Percentiles rank a stretch among this genome's conserved stretches.
These are phyloP conservation scores for Malurus splendens DNA, from an alignment of 2,797 vertebrate genomes.

Conservation along the genomic window DNA sequence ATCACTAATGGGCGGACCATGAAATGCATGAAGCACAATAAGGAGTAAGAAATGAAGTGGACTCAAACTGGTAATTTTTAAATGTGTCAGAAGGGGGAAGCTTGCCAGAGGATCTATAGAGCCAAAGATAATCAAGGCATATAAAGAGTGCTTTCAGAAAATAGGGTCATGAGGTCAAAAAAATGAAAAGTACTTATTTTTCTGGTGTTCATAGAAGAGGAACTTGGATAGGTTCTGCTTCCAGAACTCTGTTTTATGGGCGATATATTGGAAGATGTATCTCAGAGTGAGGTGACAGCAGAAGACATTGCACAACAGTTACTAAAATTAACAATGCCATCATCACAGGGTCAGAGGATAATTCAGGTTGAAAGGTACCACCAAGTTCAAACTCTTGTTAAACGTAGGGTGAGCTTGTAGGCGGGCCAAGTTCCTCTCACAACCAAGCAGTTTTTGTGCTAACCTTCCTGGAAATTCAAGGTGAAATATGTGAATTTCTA, in stretches of 20 bases:
- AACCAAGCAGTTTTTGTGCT: not conserved
- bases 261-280: not conserved
- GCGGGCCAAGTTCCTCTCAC: not conserved
- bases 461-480: not conserved
- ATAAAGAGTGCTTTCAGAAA: slow-evolving; percentile 8
- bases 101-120: not conserved
- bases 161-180: not conserved
- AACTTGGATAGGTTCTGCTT: not conserved
- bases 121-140: slow-evolving; percentile 9
- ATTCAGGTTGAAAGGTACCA: not conserved
- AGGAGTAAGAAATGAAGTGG: not conserved
- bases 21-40: not conserved
- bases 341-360: not conserved
- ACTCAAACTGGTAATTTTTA: not conserved
- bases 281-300: not conserved
- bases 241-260: not conserved
- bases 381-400: not conserved
- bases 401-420: not conserved
- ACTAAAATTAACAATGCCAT: not conserved
- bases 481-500: not conserved
- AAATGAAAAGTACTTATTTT: not conserved
- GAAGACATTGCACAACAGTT: not conserved
- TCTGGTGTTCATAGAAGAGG: not conserved
- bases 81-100: not conserved
- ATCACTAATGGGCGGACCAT: not conserved